These are phyloP conservation scores for Ostrea denselamellosa DNA, from an alignment of 1,140 invertebrate species.

Conservation along the genomic window DNA sequence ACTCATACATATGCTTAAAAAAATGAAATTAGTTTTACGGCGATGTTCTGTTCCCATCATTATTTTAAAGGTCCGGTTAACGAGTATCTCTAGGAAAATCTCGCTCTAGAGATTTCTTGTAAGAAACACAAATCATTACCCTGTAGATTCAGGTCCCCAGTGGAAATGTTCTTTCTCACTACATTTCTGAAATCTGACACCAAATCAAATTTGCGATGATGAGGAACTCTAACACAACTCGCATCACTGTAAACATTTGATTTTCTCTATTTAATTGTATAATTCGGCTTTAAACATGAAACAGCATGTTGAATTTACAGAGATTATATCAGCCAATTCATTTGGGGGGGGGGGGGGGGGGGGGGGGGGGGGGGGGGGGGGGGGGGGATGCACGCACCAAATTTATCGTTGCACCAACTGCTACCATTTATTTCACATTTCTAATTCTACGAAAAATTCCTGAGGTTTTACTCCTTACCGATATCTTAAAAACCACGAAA, in stretches of 20 bases:
- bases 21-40: no score
- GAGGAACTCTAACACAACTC: not conserved
- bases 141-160: not conserved
- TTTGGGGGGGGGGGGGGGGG: not conserved
- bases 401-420: not conserved
- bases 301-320: slow-evolving; percentile 16
- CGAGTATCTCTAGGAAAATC: no score
- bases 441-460: not conserved
- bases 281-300: slow-evolving; percentile 16
- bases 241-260: slow-evolving; percentile 22
- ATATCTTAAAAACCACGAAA: no score
- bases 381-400: not conserved
- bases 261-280: slow-evolving; percentile 22
- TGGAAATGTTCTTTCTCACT: not conserved
- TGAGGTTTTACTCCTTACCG: not conserved
- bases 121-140: not conserved
- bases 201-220: slow-evolving; percentile 23
- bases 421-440: no score
- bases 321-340: slow-evolving; percentile 18
- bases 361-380: no score
- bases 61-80: no score
- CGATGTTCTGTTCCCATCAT: no score
- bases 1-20: no score
- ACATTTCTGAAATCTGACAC: slow-evolving; percentile 7
- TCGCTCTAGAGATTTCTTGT: no score